Evolutionary conservation across 2,113 vertebrate genomes (phyloP).

Genomic region (Crotalus helleri): DNA sequence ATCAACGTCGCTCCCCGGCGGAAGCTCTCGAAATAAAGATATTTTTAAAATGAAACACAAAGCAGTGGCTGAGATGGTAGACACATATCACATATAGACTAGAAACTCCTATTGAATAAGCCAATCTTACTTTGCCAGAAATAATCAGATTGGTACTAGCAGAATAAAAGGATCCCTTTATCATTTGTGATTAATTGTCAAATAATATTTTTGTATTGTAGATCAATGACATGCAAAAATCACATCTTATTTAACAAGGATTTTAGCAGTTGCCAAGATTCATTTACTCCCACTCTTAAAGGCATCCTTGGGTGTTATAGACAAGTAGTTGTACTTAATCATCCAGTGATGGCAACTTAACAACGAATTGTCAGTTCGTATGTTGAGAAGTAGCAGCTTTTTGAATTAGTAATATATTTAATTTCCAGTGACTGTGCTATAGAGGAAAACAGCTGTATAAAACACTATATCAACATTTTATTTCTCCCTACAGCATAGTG

Average conservation of each 20-base stretch:
- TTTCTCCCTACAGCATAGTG: conserved; percentile 47
- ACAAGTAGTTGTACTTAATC: accelerated
- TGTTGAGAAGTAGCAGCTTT: conserved; percentile 19
- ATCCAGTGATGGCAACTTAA: not conserved
- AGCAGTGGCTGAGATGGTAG: not conserved
- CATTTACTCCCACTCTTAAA: not conserved
- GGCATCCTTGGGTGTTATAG: conserved; percentile 17
- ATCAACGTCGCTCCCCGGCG: too few species aligned
- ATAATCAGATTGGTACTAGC: conserved; percentile 5
- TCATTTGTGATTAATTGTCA: conserved; percentile 11
- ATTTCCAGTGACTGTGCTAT: conserved; percentile 4
- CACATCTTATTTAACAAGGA: conserved; percentile 4
- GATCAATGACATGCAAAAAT: conserved; percentile 18
- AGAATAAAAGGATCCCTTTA: not conserved
- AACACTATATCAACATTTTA: conserved; percentile 15
- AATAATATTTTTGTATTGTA: conserved; percentile 5
- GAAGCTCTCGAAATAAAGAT: too few species aligned
- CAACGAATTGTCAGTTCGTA: not conserved
- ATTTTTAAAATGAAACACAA: not conserved
- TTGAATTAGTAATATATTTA: not conserved
- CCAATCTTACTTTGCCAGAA: not conserved
- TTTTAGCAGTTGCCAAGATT: conserved; percentile 3
- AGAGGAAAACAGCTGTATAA: conserved; percentile 18
- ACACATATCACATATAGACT: not conserved
- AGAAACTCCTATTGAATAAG: not conserved